Evolutionary conservation across 2,888 invertebrate species (phyloP).

Genomic region (Tetragonula carbonaria): DNA sequence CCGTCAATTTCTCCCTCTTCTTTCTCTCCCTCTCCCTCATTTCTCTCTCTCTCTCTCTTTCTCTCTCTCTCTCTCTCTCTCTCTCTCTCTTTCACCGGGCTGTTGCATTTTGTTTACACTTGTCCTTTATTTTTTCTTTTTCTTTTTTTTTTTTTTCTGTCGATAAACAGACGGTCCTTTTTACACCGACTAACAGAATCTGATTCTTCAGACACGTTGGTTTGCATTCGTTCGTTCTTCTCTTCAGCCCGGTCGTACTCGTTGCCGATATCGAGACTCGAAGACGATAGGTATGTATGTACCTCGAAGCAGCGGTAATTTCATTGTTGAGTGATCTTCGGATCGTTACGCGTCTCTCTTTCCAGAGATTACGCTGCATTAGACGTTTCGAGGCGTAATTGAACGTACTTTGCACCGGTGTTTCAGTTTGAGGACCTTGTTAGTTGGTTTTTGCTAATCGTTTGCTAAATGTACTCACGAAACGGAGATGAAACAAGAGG

Average conservation of each 20-base stretch:
- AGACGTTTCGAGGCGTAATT: background rate
- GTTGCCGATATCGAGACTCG: background rate
- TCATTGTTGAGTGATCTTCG: background rate
- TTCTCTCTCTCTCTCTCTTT: slow-evolving; percentile 11
- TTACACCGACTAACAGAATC: background rate
- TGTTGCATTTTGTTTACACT: slow-evolving; percentile 38
- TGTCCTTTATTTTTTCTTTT: background rate
- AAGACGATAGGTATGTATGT: background rate
- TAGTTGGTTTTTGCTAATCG: background rate
- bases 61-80: background rate
- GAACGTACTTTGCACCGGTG: background rate
- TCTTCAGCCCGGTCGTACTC: background rate
- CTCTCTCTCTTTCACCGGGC: slow-evolving; percentile 27
- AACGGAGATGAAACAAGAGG: background rate
- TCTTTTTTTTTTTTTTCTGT: background rate
- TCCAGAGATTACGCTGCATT: background rate
- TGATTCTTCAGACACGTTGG: background rate
- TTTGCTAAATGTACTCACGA: slow-evolving; percentile 6
- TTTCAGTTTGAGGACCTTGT: background rate
- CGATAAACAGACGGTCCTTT: slow-evolving; percentile 32
- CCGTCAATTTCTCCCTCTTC: slow-evolving; percentile 63
- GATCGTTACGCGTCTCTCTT: background rate
- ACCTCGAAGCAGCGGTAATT: background rate
- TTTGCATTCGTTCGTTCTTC: background rate
- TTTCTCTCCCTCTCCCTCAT: background rate